A percentile compares a stretch with the other conserved stretches of the same genome.
These are phyloP conservation scores for Acleris emargana DNA, from an alignment of 2,888 invertebrate species.

Conservation along the genomic window DNA sequence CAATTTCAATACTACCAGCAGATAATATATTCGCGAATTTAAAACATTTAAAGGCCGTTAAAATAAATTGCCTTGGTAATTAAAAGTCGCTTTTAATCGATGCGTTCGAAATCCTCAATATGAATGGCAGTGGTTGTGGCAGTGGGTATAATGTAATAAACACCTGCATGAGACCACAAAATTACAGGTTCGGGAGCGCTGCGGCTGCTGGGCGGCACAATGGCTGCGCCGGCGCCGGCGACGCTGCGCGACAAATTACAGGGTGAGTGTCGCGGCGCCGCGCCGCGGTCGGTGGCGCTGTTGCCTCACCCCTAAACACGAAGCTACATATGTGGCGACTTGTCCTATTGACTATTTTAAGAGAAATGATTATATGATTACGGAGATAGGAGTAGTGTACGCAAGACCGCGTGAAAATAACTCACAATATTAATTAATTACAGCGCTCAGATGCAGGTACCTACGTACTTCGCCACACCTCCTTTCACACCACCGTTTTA, in stretches of 20 bases:
- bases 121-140: conserved; percentile 26
- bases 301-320: too few relatives aligned
- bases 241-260: conserved; percentile 77
- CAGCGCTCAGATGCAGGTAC: conserved; percentile 11
- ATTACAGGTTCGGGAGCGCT: conserved; percentile 69
- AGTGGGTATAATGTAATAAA: conserved; percentile 54
- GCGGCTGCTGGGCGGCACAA: conserved; percentile 57
- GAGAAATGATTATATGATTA: too few relatives aligned
- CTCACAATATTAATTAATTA: conserved; percentile 42
- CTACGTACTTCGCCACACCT: conserved; percentile 16
- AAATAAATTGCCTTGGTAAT: conserved; percentile 36
- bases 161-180: conserved; percentile 76
- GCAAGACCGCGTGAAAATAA: conserved; percentile 43
- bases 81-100: conserved; percentile 30
- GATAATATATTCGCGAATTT: conserved; percentile 25
- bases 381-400: conserved; percentile 19
- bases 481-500: conserved; percentile 16
- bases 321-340: too few relatives aligned
- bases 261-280: conserved; percentile 62
- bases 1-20: conserved; percentile 44
- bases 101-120: conserved; percentile 22
- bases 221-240: conserved; percentile 51
- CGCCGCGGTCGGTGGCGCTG: conserved; percentile 44
- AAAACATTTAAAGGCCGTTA: conserved; percentile 13
- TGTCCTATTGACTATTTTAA: too few relatives aligned